Base-by-base conservation (phyloP, 2,888 invertebrate genomes). In the Meiosimyza decipiens region DNA sequence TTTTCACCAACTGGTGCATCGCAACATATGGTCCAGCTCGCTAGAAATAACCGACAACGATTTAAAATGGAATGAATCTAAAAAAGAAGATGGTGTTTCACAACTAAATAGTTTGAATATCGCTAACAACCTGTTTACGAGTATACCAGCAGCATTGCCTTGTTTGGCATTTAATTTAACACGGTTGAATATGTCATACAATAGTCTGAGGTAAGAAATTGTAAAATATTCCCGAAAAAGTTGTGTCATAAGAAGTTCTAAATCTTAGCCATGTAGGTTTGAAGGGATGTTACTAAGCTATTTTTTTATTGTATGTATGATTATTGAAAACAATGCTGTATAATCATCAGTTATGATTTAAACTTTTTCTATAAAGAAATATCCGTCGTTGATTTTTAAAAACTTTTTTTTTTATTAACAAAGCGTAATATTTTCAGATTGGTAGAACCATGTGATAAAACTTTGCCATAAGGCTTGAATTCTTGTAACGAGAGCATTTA, bases 131-230 rank as follows among this genome's bases (percentile, higher is more conserved):
- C 90, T 94, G 79, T 96, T 99, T 85, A 92, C 92, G 50, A 91
- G 92, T 78, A 92, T 98, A 74, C 99, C 99, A 0, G 90, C 92
- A 2, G 94, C 95, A 62, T 88, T 99, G 54, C 94, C 98, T 3
- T 99, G 99, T 84, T 89, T 96, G 72, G 97, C 96, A 6, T 94
- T 96, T 0, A 92, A 92, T 79, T 89, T 99, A 47, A 93, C 95
- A 0, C 89, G 95, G 54, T 90, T 99, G 16, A 97, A 97, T 84
- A 91, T 99, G 90, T 93, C 97, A 0, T 95, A 95, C 83, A 99
- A 99, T 87, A 92, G 92, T 74, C 88, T 91, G 64, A 85, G 91
- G 79, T 88, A 47, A 9, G 33, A 55, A n/a, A 11, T 40, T 13
- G 15, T 15, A 67, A 65, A 65, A 11, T 47, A 33, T 54, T 54